Evolutionary conservation across 2,113 vertebrate species (phyloP).

Genomic region (Sterrhoptilus dennistouni): DNA sequence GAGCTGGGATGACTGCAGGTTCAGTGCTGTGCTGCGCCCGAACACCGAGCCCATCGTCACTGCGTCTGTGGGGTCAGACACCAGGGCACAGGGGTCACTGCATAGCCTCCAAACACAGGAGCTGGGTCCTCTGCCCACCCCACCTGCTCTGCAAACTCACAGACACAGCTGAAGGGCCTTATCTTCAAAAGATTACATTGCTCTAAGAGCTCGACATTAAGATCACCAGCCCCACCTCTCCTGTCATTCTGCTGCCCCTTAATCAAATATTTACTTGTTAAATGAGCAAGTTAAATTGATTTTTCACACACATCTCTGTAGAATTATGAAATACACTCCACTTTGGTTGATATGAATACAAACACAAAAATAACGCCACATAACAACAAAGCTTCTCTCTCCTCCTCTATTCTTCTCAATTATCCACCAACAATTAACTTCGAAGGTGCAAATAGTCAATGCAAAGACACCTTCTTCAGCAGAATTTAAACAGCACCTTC

Average conservation of each 20-base stretch:
- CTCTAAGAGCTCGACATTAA: neutral
- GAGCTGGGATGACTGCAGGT: conserved; percentile 95
- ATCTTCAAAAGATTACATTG: neutral
- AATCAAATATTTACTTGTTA: neutral
- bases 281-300: neutral
- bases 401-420: neutral
- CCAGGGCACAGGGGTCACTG: neutral
- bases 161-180: neutral
- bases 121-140: neutral
- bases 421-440: neutral
- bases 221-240: neutral
- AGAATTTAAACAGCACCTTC: neutral
- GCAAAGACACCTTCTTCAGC: neutral
- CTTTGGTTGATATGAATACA: neutral
- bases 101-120: neutral
- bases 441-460: neutral
- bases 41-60: conserved; percentile 99
- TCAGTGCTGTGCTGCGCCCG: conserved; percentile 92
- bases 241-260: neutral
- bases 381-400: neutral
- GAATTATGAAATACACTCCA: neutral
- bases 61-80: conserved; percentile 77
- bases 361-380: neutral
- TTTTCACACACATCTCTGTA: neutral
- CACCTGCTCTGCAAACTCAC: neutral